A percentile compares a stretch with the other conserved stretches of the same genome.
phyloP scores from a whole-genome alignment of 2,888 invertebrate species.

The Cerastis rubricosa region DNA sequence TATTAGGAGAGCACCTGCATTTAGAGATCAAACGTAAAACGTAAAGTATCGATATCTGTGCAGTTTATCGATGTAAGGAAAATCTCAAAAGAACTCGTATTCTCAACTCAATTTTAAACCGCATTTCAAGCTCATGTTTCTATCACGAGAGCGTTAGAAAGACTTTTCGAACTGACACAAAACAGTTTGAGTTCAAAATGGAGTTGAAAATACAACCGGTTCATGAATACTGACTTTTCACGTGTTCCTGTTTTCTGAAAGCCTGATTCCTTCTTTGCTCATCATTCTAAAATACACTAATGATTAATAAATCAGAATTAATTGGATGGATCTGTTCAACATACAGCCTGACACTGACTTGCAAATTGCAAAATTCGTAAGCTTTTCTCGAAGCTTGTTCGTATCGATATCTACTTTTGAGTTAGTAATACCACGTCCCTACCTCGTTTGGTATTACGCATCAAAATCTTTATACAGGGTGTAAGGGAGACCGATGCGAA shows the following conservation, averaged over 20 bases:
- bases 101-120: too few species aligned
- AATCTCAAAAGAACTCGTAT: not conserved
- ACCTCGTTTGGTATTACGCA: slow-evolving; percentile 21
- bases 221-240: not conserved
- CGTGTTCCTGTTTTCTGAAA: not conserved
- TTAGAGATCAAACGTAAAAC: slow-evolving; percentile 19
- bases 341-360: not conserved
- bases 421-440: not conserved
- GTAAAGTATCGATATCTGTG: slow-evolving; percentile 2
- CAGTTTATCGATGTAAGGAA: not conserved
- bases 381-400: not conserved
- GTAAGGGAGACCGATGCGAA: too few species aligned
- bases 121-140: too few species aligned
- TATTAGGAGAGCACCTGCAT: slow-evolving; percentile 41
- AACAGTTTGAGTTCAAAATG: too few species aligned
- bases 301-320: not conserved
- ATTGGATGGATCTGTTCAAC: not conserved
- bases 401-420: not conserved
- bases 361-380: not conserved
- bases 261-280: not conserved
- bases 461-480: slow-evolving; percentile 10
- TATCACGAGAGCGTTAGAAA: too few species aligned
- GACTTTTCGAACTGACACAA: too few species aligned
- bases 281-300: not conserved
- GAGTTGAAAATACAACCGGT: not conserved